These are phyloP conservation scores for Eupithecia insigniata DNA, from an alignment of 2,888 invertebrate genomes.

Conservation along the genomic window DNA sequence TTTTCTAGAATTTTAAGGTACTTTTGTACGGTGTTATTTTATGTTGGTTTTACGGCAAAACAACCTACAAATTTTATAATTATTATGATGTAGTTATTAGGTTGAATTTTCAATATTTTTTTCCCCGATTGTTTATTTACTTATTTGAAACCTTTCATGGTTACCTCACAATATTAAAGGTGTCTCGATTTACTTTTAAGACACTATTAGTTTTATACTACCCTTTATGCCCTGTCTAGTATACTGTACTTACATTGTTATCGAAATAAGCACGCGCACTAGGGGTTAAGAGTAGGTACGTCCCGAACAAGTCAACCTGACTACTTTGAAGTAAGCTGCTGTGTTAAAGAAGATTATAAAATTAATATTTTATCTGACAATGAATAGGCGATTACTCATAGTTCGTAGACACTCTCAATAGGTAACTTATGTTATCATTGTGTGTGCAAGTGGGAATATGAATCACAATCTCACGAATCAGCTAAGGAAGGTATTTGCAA, in stretches of 20 bases:
- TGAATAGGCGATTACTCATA: background rate
- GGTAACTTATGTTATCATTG: background rate
- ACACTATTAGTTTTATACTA: background rate
- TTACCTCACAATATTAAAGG: background rate
- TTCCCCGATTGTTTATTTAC: too few species aligned
- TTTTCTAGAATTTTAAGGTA: constrained; percentile 58
- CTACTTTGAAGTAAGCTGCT: background rate
- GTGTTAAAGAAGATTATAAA: background rate
- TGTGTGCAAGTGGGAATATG: background rate
- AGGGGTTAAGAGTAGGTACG: too few species aligned
- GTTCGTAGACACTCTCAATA: background rate
- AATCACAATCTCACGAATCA: background rate
- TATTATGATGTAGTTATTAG: constrained; percentile 70
- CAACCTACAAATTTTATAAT: constrained; percentile 52
- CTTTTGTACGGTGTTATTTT: constrained; percentile 1
- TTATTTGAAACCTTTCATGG: background rate
- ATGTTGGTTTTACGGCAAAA: background rate
- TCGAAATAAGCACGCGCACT: too few species aligned
- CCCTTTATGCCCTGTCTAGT: background rate
- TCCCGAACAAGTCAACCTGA: background rate
- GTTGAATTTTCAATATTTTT: too few species aligned
- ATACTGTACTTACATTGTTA: too few species aligned
- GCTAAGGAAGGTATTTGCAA: background rate
- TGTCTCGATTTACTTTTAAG: background rate
- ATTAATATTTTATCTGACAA: background rate